These are phyloP conservation scores for Amphiprion ocellaris DNA, from an alignment of 2,113 vertebrate species.

Conservation along the genomic window DNA sequence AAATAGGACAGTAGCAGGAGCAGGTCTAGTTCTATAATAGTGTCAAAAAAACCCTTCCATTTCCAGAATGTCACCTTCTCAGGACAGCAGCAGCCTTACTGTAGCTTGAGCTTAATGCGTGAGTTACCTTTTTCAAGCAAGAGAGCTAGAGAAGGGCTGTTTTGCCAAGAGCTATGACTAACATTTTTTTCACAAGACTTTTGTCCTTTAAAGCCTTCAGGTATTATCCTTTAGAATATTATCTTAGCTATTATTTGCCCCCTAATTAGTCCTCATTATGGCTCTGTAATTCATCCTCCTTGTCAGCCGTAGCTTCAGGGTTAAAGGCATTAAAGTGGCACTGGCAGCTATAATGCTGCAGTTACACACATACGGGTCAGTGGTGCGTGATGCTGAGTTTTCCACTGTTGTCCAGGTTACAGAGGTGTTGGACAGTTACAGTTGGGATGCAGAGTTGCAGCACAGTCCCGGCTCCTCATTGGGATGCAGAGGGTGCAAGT, in stretches of 20 bases:
- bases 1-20: background rate
- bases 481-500: conserved; percentile 69
- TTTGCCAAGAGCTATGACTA: conserved; percentile 51
- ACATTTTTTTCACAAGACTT: conserved; percentile 43
- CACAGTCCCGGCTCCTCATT: conserved; percentile 65
- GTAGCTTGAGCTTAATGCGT: background rate
- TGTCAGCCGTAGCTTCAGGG: conserved; percentile 52
- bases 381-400: conserved; percentile 30
- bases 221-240: conserved; percentile 67
- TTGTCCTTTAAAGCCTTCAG: conserved; percentile 70
- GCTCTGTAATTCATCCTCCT: conserved; percentile 62
- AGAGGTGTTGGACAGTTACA: conserved; percentile 39
- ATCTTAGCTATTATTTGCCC: conserved; percentile 71
- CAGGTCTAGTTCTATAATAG: background rate
- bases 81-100: background rate
- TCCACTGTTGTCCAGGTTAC: conserved; percentile 32
- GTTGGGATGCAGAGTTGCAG: conserved; percentile 46
- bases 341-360: conserved; percentile 26
- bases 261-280: conserved; percentile 71
- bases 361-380: conserved; percentile 23
- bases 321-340: conserved; percentile 50
- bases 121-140: conserved; percentile 16
- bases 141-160: conserved; percentile 35
- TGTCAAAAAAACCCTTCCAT: background rate
- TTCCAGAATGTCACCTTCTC: conserved; percentile 25